Conservation (phyloP, 2,888 invertebrate genomes). For the Acleris sparsana region DNA sequence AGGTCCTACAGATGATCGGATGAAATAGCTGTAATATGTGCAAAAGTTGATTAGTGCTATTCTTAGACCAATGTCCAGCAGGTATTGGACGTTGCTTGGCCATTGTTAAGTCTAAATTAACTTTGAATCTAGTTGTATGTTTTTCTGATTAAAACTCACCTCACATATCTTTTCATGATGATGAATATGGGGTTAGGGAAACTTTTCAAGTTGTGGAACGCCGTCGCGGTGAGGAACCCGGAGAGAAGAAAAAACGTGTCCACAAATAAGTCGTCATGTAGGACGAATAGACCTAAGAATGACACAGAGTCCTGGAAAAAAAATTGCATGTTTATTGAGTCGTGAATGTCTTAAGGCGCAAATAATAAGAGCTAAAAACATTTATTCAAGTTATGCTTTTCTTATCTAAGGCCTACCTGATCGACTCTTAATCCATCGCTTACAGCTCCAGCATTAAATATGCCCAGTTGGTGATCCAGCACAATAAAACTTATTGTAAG, state of each 20-base stretch:
- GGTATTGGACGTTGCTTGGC: no score
- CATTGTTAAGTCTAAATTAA: no score
- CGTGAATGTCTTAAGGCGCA: no score
- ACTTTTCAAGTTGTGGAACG: constrained; percentile 61
- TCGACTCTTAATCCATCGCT: constrained; percentile 82
- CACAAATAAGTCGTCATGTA: constrained; percentile 86
- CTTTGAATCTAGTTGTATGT: neutral
- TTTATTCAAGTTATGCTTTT: no score
- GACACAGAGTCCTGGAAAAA: constrained; percentile 51
- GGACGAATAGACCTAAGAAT: constrained; percentile 64
- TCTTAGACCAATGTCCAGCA: no score
- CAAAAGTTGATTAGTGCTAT: no score
- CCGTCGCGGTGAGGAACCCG: constrained; percentile 82
- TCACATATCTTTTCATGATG: constrained; percentile 84
- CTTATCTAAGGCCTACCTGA: constrained; percentile 59
- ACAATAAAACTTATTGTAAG: constrained; percentile 83
- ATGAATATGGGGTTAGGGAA: constrained; percentile 74
- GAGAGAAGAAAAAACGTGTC: constrained; percentile 86
- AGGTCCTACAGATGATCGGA: no score
- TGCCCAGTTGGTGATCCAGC: constrained; percentile 82
- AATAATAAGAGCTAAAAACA: no score
- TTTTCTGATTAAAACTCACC: constrained; percentile 65
- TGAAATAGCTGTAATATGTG: no score
- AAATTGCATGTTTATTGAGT: no score
- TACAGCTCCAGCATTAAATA: constrained; percentile 79